Conservation (phyloP, 53 echinoderm and acorn worm species). For the Pentamera pediparva region DNA sequence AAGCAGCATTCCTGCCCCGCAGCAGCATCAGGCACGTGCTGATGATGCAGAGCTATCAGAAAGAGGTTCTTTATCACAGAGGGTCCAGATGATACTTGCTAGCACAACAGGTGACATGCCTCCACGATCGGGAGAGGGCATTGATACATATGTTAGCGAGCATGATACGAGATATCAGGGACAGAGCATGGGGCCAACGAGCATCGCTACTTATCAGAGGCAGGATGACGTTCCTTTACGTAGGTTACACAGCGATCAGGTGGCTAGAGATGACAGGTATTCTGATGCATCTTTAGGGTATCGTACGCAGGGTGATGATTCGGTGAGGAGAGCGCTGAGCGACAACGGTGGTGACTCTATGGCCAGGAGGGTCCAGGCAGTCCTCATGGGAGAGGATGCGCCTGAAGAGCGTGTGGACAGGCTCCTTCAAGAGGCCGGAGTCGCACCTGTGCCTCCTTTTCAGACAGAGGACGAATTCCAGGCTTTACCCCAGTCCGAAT, state of each 20-base stretch:
- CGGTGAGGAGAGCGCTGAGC: not conserved
- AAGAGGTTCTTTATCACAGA: slow-evolving; percentile 66
- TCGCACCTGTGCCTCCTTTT: not conserved
- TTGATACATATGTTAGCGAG: too few species aligned
- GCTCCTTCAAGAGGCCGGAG: slow-evolving; percentile 60
- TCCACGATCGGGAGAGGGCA: too few species aligned
- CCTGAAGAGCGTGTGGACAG: slow-evolving; percentile 56
- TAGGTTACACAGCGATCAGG: not conserved
- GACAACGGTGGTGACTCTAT: slow-evolving; percentile 64
- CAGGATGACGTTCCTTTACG: not conserved
- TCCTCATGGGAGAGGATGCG: slow-evolving; percentile 63
- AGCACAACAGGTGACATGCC: too few species aligned
- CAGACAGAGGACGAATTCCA: not conserved
- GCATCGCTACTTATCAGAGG: not conserved
- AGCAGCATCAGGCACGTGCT: not conserved
- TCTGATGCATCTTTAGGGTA: not conserved
- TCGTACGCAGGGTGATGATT: not conserved
- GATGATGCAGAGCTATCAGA: not conserved
- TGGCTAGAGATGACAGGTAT: too few species aligned
- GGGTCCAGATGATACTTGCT: slow-evolving; percentile 74
- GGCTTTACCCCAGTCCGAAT: not conserved
- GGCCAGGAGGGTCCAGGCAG: slow-evolving; percentile 71
- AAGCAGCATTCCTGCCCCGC: not conserved
- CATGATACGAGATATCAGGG: too few species aligned
- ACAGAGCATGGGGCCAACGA: too few species aligned